Conservation (phyloP, 2,797 vertebrate species). For the Fratercula arctica region DNA sequence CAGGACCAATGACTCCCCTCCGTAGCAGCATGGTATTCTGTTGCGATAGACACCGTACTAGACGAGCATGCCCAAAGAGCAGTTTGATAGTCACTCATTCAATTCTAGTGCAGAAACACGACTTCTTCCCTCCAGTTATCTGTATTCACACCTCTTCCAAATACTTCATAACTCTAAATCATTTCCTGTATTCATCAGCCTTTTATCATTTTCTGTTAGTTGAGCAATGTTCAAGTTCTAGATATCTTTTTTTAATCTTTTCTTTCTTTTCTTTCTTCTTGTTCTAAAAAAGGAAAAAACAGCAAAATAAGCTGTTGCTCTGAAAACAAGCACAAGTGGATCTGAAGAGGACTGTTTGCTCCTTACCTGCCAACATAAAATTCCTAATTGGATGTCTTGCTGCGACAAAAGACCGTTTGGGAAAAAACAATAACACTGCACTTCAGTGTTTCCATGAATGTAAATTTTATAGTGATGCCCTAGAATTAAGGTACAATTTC, state of each 20-base stretch:
- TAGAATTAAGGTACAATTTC: slow-evolving; percentile 28
- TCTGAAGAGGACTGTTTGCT: slow-evolving; percentile 17
- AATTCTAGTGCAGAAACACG: background rate
- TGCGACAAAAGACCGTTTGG: background rate
- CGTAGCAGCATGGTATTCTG: background rate
- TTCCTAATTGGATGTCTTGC: slow-evolving; percentile 36
- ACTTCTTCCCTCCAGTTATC: background rate
- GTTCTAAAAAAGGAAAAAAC: background rate
- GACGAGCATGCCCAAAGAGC: background rate
- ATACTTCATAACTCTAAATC: background rate
- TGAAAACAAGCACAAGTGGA: slow-evolving; percentile 12
- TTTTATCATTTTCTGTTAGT: background rate
- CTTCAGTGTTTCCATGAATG: slow-evolving; percentile 14
- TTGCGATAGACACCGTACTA: background rate
- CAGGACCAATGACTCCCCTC: background rate
- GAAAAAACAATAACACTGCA: background rate
- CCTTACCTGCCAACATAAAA: slow-evolving; percentile 29
- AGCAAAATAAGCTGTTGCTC: background rate
- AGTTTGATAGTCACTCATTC: background rate
- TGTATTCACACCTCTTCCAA: background rate
- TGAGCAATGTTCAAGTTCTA: background rate
- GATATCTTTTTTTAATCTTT: background rate
- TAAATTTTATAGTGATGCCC: background rate
- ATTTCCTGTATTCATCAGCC: background rate
- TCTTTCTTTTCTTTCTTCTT: background rate